Percentiles rank a stretch among this genome's conserved stretches.
Evolutionary conservation across 2,113 vertebrate genomes (phyloP).

Genomic region (Sciurus niger): DNA sequence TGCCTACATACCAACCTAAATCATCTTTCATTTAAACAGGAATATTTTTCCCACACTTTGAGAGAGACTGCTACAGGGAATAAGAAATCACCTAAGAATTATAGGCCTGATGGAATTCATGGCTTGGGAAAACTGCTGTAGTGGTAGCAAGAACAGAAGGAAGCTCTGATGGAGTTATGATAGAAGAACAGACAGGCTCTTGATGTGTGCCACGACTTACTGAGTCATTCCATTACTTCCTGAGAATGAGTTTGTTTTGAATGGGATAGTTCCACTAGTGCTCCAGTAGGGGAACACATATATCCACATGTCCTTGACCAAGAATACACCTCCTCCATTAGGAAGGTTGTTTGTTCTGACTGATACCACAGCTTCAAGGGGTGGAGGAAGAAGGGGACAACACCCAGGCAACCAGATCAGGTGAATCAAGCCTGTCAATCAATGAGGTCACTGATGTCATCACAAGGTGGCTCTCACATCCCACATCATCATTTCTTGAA

Average conservation of each 20-base stretch:
- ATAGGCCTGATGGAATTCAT: background rate
- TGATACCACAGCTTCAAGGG: background rate
- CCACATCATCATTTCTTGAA: background rate
- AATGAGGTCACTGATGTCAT: background rate
- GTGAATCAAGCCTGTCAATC: background rate
- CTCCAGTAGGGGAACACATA: background rate
- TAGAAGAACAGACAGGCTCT: background rate
- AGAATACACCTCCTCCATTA: background rate
- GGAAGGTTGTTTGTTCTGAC: background rate
- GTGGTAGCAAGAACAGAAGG: background rate
- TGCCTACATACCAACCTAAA: background rate
- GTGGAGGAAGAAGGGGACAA: background rate
- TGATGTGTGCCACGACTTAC: too few relatives aligned
- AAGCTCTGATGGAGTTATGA: background rate
- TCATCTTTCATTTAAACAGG: background rate
- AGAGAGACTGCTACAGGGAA: background rate
- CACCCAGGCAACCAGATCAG: background rate
- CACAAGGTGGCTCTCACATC: background rate
- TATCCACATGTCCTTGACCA: background rate
- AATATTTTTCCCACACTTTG: background rate
- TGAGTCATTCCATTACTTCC: background rate
- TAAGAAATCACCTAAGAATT: slow-evolving; percentile 15
- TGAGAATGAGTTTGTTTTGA: background rate
- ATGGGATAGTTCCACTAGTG: background rate
- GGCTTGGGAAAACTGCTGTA: background rate